Percentiles rank a stretch among this genome's conserved stretches.
These are phyloP conservation scores for Rhabditophanes sp. DNA, from an alignment of 2,888 invertebrate species.

Conservation along the genomic window DNA sequence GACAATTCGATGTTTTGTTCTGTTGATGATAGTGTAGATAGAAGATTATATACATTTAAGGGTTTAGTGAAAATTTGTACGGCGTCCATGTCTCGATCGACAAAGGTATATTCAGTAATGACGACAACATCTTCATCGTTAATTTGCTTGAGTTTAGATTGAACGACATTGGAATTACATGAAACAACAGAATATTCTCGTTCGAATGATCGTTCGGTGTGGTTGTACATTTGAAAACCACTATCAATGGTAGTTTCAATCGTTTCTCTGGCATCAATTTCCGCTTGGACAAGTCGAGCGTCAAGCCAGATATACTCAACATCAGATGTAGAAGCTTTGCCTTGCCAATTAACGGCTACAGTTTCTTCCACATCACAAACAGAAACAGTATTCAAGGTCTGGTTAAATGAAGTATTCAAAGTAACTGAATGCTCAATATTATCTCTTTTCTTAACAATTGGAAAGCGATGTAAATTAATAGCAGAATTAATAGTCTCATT, in stretches of 20 bases:
- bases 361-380: slow-evolving; percentile 2
- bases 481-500: slow-evolving; percentile 8
- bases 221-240: background rate
- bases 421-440: slow-evolving; percentile 11
- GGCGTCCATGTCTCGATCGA: slow-evolving; percentile 31
- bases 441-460: slow-evolving; percentile 6
- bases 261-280: too few relatives aligned
- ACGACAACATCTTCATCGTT: slow-evolving; percentile 22
- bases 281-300: too few relatives aligned
- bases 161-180: slow-evolving; percentile 1
- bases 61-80: slow-evolving; percentile 12
- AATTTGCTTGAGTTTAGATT: slow-evolving; percentile 12
- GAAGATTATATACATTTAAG: slow-evolving; percentile 12
- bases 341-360: slow-evolving; percentile 2
- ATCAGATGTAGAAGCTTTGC: slow-evolving; percentile 1
- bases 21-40: slow-evolving; percentile 19
- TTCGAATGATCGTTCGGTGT: slow-evolving; percentile 5
- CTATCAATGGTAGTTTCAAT: too few relatives aligned
- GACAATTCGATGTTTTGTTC: slow-evolving; percentile 18
- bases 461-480: slow-evolving; percentile 10
- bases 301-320: too few relatives aligned
- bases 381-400: slow-evolving; percentile 9
- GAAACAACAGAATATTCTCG: slow-evolving; percentile 1
- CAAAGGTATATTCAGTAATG: slow-evolving; percentile 26
- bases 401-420: slow-evolving; percentile 8